Base-by-base conservation (phyloP, 2,113 vertebrate genomes). In the Phaethon lepturus region DNA sequence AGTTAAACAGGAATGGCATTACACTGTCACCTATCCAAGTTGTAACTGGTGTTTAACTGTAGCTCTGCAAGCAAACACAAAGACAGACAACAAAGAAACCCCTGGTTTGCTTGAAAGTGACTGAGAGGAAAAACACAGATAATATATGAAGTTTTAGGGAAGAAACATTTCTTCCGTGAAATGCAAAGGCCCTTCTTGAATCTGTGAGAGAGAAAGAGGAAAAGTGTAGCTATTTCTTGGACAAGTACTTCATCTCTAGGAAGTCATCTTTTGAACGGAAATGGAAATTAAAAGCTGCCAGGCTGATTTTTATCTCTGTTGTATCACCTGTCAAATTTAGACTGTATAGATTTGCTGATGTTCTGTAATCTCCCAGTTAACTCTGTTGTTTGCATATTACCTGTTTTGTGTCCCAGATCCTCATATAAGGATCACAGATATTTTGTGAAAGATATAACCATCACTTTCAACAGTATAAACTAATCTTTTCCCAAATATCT, bases 251-350 rank as follows among this genome's bases (percentile, higher is more conserved):
- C 31, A 22, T 68, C 59, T 64, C 52, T 64, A 35, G 20, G 47
- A 95, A 90, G 67, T 22, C 7, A 4, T 28, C 58, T 93, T 92
- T 80, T 72, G 58, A 72, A 75, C 44, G 63, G 45, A 80, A 95
- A 90, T 82, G 44, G 68, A 90, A 94, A 93, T 88, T 67, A 90
- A 83, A 83, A 93, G 31, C 52, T 92, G 29, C 33, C 68, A 95
- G 90, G 35, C 56, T 93, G 93, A 60, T 78, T 95, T 94, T 85
- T 74, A 64, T 80, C 66, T 84, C 66, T 2, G 1, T 44, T 44
- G 35, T 66, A 71, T 47, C 66, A 75, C 40, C 92, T 78, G 68
- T 72, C 83, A 84, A 44, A 78, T 91, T 78, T 38, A 52, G 35
- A 40, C 67, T 71, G 17, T 71, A 5, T 64, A 31, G 81, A 29